Conservation (phyloP, 2,888 invertebrate genomes). For the Erannis defoliaria region DNA sequence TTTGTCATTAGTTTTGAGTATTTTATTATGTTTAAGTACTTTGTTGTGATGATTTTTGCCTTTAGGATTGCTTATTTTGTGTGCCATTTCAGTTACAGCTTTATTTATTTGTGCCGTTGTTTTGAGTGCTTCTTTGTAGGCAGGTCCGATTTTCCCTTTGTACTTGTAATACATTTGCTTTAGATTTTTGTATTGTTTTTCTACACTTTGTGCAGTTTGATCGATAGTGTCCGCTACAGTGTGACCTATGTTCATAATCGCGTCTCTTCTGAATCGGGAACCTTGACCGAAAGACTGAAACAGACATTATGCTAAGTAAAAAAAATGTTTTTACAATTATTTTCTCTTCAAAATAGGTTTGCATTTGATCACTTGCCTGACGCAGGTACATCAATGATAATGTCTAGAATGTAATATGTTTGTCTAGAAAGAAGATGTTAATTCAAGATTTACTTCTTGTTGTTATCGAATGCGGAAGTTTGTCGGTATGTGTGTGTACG, state of each 20-base stretch:
- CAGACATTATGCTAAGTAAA: neutral
- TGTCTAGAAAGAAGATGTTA: too few species aligned
- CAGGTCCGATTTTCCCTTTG: conserved; percentile 2
- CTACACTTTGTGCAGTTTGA: neutral
- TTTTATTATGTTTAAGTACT: neutral
- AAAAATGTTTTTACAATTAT: too few species aligned
- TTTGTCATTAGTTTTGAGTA: neutral
- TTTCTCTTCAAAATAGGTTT: too few species aligned
- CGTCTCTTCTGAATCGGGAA: conserved; percentile 25
- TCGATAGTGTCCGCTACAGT: neutral
- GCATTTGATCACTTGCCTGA: too few species aligned
- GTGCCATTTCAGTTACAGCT: neutral
- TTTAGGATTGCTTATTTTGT: neutral
- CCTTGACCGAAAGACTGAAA: conserved; percentile 26
- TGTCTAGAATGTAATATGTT: too few species aligned
- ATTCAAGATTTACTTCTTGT: too few species aligned
- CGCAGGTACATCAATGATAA: too few species aligned
- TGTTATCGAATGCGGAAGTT: too few species aligned
- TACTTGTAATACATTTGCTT: conserved; percentile 14
- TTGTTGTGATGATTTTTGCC: neutral
- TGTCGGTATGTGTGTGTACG: too few species aligned
- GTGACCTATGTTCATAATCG: conserved; percentile 1
- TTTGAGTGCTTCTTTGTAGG: conserved; percentile 4
- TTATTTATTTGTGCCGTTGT: conserved; percentile 1
- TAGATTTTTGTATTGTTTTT: conserved; percentile 17